These are phyloP conservation scores for Dicerorhinus sumatrensis DNA, from an alignment of 2,113 vertebrate species.

Conservation along the genomic window DNA sequence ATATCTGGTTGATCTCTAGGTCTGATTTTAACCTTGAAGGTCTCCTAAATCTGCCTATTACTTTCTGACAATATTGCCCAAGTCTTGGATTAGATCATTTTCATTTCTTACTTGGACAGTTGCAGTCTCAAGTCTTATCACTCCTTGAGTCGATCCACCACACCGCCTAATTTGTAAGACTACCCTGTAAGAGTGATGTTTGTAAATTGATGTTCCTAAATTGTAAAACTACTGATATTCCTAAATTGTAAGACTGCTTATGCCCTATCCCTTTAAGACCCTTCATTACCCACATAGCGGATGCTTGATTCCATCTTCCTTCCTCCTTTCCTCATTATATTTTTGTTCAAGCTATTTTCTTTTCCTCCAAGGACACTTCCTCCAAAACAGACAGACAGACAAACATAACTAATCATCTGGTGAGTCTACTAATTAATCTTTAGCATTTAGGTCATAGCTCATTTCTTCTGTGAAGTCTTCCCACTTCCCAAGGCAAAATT, in stretches of 20 bases:
- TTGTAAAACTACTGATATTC: not conserved
- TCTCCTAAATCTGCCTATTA: not conserved
- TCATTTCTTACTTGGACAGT: not conserved
- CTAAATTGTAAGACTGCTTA: not conserved
- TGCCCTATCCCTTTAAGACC: not conserved
- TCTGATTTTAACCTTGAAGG: not conserved
- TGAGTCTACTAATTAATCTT: slow-evolving; percentile 12
- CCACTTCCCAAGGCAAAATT: not conserved
- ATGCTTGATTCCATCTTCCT: slow-evolving; percentile 7
- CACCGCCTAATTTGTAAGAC: not conserved
- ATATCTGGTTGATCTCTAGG: not conserved
- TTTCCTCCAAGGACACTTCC: not conserved
- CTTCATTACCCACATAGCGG: not conserved
- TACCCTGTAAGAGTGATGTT: not conserved
- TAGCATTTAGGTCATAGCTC: slow-evolving; percentile 32
- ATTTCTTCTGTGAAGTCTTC: slow-evolving; percentile 40
- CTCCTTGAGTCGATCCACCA: not conserved
- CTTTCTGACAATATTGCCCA: not conserved
- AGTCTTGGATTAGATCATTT: not conserved
- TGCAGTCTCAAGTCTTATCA: not conserved
- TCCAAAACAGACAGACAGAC: not conserved
- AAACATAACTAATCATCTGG: not conserved
- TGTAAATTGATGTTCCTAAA: not conserved
- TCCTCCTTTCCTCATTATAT: not conserved
- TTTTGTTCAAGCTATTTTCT: slow-evolving; percentile 29